Percentiles rank a stretch among this genome's conserved stretches.
These are phyloP conservation scores for Chaenodraco wilsoni DNA, from an alignment of 2,797 vertebrate genomes.

Conservation along the genomic window DNA sequence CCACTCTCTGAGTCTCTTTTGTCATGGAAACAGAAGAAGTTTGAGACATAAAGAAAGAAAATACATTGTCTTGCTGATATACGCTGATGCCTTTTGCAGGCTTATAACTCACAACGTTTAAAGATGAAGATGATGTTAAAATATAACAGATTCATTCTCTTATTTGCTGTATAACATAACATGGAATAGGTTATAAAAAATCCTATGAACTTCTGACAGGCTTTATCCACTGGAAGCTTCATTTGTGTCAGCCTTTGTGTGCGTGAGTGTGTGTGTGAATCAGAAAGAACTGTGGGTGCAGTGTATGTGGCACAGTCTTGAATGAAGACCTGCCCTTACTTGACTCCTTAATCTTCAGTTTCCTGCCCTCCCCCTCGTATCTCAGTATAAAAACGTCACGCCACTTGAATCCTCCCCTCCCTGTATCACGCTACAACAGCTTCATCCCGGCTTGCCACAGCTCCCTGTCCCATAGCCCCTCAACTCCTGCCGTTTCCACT, in stretches of 20 bases:
- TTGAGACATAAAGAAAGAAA: neutral
- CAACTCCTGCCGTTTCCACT: conserved; percentile 73
- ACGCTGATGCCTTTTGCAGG: neutral
- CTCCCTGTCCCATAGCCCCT: conserved; percentile 55
- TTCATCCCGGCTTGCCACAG: conserved; percentile 63
- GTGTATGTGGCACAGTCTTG: conserved; percentile 50
- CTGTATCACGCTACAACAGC: conserved; percentile 68
- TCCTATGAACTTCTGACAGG: conserved; percentile 41
- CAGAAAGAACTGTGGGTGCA: conserved; percentile 39
- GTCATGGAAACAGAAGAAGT: conserved; percentile 14
- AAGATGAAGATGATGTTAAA: conserved; percentile 28
- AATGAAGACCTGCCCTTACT: conserved; percentile 78
- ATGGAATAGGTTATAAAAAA: conserved; percentile 35
- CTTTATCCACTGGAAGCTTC: conserved; percentile 31
- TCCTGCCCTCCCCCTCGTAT: conserved; percentile 79
- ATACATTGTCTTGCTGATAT: neutral
- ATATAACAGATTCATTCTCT: conserved; percentile 17
- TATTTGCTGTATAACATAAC: conserved; percentile 41
- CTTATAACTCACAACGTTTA: neutral
- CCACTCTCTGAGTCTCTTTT: conserved; percentile 9
- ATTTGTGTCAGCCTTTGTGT: conserved; percentile 17
- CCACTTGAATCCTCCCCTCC: conserved; percentile 66
- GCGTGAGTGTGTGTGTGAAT: neutral
- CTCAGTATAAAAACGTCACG: conserved; percentile 75
- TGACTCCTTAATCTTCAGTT: conserved; percentile 84